phyloP scores from a whole-genome alignment of 2,113 vertebrate genomes.

The Lagopus muta region DNA sequence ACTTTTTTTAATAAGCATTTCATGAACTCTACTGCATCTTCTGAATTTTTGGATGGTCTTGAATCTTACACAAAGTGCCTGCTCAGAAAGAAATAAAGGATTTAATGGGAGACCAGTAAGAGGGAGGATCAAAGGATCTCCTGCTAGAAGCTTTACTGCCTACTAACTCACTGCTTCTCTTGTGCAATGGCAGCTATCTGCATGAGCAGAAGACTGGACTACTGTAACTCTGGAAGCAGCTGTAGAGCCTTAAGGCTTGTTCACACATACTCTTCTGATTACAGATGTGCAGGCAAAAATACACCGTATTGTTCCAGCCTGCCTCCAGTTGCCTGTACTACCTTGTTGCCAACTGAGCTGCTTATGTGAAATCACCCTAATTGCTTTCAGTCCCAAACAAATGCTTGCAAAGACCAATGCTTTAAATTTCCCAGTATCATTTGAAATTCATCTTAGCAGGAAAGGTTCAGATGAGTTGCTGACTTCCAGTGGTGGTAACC shows the following conservation, averaged over 20 bases:
- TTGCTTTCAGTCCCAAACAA: background rate
- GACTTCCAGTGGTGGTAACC: background rate
- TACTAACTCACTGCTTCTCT: background rate
- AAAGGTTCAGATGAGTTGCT: background rate
- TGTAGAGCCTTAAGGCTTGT: conserved; percentile 23
- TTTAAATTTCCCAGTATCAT: background rate
- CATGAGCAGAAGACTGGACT: background rate
- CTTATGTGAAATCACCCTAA: background rate
- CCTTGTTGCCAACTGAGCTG: background rate
- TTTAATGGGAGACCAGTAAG: background rate
- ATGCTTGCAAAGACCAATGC: background rate
- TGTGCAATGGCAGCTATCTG: background rate
- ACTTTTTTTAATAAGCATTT: background rate
- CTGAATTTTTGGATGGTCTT: background rate
- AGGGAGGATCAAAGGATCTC: conserved; percentile 8
- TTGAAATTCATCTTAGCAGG: background rate
- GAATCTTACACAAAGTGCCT: background rate
- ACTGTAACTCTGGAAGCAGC: background rate
- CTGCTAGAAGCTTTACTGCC: background rate
- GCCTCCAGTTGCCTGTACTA: background rate
- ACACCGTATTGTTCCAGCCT: background rate
- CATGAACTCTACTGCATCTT: background rate
- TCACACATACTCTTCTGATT: background rate
- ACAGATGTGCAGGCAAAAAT: conserved; percentile 4
- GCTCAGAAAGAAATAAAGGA: background rate